Evolutionary conservation across 2,113 vertebrate genomes (phyloP).

Genomic region (Rhinolophus sinicus): DNA sequence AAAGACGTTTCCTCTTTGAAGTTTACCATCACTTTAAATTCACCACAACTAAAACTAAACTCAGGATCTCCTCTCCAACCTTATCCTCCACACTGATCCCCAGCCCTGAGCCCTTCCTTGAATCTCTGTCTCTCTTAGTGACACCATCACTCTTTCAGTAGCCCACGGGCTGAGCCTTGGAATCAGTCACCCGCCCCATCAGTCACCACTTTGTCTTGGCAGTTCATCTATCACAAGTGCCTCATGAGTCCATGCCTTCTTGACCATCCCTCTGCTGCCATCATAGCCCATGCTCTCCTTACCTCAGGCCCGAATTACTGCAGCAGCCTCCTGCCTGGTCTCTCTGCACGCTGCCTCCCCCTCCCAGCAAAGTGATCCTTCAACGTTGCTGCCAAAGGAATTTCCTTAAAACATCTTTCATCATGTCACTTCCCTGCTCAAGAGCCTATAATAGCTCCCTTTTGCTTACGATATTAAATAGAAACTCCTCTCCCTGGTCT

Average conservation of each 20-base stretch:
- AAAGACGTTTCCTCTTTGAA: slow-evolving; percentile 53
- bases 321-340: slow-evolving; percentile 16
- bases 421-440: slow-evolving; percentile 58
- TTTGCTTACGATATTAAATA: slow-evolving; percentile 54
- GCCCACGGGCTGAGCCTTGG: neutral
- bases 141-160: slow-evolving; percentile 7
- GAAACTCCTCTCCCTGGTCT: slow-evolving; percentile 11
- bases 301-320: neutral
- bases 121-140: neutral
- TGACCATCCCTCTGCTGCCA: neutral
- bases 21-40: slow-evolving; percentile 54
- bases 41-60: neutral
- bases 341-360: neutral
- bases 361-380: slow-evolving; percentile 31
- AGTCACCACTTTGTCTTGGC: neutral
- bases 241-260: slow-evolving; percentile 26
- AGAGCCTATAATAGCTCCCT: slow-evolving; percentile 45
- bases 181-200: neutral
- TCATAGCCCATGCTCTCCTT: neutral
- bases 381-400: slow-evolving; percentile 48
- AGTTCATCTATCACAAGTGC: slow-evolving; percentile 3
- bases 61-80: neutral
- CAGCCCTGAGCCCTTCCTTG: neutral
- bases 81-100: neutral
- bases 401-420: slow-evolving; percentile 71